Evolutionary conservation across 2,888 invertebrate genomes (phyloP), one percentile per base, ranked within the genome.

Genomic region (Eumerus sabulonum): DNA sequence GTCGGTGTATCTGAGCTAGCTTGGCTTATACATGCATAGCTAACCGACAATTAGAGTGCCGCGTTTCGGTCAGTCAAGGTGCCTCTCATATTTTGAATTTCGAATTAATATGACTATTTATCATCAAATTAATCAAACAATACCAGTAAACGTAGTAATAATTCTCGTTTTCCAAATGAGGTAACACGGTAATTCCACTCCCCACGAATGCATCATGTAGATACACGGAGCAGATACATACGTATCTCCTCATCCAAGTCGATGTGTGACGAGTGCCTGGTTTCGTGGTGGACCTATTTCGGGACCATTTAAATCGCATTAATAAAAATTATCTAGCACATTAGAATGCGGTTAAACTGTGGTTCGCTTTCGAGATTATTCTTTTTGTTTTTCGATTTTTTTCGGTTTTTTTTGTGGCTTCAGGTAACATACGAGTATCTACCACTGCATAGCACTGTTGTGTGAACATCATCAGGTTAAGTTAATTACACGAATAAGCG

Each of bases 81-180:
- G 11, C 40, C 5, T 1, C 11, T 40, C 11, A 9, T 36, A 35
- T 77, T 60, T 60, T 57, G 36, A 57, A 72, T 72, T 72, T 72
- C 16, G 53, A 70, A 66, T 62, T 81, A 76, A 81, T 76, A 62
- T 76, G 68, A 62, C 76, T 81, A 76, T 76, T 81, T 81, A 81
- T 81, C 76, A 81, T 81, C 76, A 76, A 81, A 76, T 81, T 81
- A 81, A 81, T 81, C 81, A 81, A 74, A 81, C 76, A 76, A 81
- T 81, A 76, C 27, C 27, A 7, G 27, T n/a, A n/a, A 76, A 70
- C 74, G 73, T 53, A 57, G 77, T 74, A 79, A 74, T 74, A 79
- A 79, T 79, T 79, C 79, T 79, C 79, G 74, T 79, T 79, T 79
- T 79, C 74, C 79, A 74, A 79, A 64, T 79, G 79, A 79, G 73